Evolutionary conservation across 2,888 invertebrate species (phyloP).

Genomic region (Pristionchus mayeri): DNA sequence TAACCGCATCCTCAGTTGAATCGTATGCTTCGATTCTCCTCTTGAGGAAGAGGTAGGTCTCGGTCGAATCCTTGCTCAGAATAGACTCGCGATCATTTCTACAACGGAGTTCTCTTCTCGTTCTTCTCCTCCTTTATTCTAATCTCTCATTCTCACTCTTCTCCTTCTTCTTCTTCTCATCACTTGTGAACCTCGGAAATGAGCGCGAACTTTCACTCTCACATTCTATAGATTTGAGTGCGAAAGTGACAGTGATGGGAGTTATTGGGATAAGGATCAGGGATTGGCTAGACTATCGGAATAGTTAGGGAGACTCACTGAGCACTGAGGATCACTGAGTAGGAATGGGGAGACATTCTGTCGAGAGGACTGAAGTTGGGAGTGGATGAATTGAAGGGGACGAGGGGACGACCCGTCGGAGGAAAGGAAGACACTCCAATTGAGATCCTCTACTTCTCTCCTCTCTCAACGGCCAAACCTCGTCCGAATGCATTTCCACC

Average conservation of each 20-base stretch:
- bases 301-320: not conserved
- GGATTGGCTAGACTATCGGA: not conserved
- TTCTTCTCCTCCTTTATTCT: too few species aligned
- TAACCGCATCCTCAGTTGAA: not conserved
- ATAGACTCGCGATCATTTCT: conserved; percentile 61
- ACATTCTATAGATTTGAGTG: conserved; percentile 3
- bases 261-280: not conserved
- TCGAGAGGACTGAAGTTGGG: conserved; percentile 36
- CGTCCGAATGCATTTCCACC: conserved; percentile 27
- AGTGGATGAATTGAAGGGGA: conserved; percentile 44
- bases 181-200: not conserved
- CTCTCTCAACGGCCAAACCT: too few species aligned
- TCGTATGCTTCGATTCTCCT: conserved; percentile 61
- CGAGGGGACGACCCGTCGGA: conserved; percentile 6
- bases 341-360: conserved; percentile 30
- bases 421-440: conserved; percentile 6
- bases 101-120: too few species aligned
- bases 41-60: conserved; percentile 61
- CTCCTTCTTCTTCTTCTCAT: too few species aligned
- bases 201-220: conserved; percentile 21
- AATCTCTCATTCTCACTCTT: too few species aligned
- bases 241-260: not conserved
- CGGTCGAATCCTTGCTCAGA: conserved; percentile 59
- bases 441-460: not conserved
- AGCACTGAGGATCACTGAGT: conserved; percentile 32